Conservation (phyloP, 2,113 vertebrate genomes). For the Andinoacara biseriatus region DNA sequence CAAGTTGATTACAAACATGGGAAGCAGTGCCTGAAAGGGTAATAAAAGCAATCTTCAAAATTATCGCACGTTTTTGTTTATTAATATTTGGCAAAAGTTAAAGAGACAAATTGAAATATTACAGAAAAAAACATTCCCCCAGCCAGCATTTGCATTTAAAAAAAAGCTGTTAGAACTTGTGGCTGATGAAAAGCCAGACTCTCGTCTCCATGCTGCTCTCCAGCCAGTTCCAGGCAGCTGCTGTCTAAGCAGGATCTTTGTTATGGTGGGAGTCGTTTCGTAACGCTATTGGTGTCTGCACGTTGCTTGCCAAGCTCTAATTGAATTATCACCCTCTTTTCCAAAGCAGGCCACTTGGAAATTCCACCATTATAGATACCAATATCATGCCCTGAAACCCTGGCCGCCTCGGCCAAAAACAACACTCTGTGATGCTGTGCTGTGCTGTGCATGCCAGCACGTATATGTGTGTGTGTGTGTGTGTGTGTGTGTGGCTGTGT, state of each 20-base stretch:
- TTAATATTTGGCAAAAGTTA: neutral
- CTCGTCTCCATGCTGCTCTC: neutral
- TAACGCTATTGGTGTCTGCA: slow-evolving; percentile 40
- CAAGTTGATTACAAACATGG: slow-evolving; percentile 11
- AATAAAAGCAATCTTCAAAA: neutral
- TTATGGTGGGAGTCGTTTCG: slow-evolving; percentile 45
- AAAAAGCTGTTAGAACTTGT: neutral
- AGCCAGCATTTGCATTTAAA: accelerated
- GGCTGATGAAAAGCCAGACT: slow-evolving; percentile 3
- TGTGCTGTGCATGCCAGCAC: slow-evolving; percentile 7
- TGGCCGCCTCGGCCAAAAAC: slow-evolving; percentile 35
- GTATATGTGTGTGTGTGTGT: neutral
- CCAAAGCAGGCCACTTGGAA: slow-evolving; percentile 52
- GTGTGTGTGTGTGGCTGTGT: neutral
- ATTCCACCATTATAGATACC: slow-evolving; percentile 42
- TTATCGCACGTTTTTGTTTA: neutral
- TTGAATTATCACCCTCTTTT: slow-evolving; percentile 59
- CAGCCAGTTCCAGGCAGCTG: slow-evolving; percentile 30
- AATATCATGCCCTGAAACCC: slow-evolving; percentile 20
- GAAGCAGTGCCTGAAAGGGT: slow-evolving; percentile 11
- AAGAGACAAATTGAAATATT: neutral
- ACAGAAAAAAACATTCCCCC: neutral
- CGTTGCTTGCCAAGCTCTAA: slow-evolving; percentile 48
- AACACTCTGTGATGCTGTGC: slow-evolving; percentile 30
- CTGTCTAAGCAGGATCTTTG: slow-evolving; percentile 50